These are phyloP conservation scores for Parazoanthus atlanticus DNA, from an alignment of 92 coral and sea anemone genomes.

Conservation along the genomic window DNA sequence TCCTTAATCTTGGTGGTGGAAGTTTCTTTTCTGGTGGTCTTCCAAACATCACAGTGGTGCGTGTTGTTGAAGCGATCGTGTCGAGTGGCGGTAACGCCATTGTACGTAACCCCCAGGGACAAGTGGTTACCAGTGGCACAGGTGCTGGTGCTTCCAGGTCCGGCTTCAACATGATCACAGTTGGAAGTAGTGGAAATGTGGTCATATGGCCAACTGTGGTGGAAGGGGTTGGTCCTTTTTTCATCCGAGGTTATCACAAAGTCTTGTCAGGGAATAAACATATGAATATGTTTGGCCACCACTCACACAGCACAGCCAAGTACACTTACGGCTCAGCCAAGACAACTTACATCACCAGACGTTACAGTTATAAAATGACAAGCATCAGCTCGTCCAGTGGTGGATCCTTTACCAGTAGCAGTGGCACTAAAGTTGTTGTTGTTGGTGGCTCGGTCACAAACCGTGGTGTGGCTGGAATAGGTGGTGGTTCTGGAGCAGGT, in stretches of 20 bases:
- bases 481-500: background rate
- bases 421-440: background rate
- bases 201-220: background rate
- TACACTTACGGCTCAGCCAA: background rate
- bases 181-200: constrained; percentile 37
- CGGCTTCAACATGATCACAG: constrained; percentile 37
- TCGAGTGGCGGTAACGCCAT: constrained; percentile 84
- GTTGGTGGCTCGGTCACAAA: constrained; percentile 15
- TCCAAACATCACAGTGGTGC: constrained; percentile 86
- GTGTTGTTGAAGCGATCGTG: constrained; percentile 79
- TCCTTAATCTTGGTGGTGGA: constrained; percentile 93
- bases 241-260: constrained; percentile 29
- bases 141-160: constrained; percentile 8
- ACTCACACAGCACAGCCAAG: constrained; percentile 8
- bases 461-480: constrained; percentile 10
- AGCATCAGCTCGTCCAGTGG: background rate
- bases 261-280: background rate
- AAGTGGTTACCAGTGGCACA: constrained; percentile 26
- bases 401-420: background rate
- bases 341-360: background rate
- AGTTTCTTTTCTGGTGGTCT: constrained; percentile 88
- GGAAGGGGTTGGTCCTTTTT: background rate
- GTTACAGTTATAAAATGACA: too few relatives aligned
- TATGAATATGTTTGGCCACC: background rate
- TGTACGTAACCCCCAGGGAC: constrained; percentile 35